Evolutionary conservation across 1,140 invertebrate species (phyloP), one percentile per base, ranked within the genome.

Genomic region (Pachyrhynchus sulphureomaculatus): DNA sequence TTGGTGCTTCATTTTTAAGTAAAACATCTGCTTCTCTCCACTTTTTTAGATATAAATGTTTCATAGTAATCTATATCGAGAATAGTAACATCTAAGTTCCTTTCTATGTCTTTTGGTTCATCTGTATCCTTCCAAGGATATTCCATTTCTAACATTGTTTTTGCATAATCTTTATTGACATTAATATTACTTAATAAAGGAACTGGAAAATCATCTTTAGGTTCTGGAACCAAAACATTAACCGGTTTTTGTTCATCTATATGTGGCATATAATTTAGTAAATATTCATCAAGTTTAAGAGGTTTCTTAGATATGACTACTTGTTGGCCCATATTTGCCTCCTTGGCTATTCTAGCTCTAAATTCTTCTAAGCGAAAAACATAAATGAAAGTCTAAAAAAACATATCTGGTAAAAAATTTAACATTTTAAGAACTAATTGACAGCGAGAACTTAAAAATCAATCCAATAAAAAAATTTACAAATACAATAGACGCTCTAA

Each of bases 331-430:
- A 68, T 34, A n/a, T 24, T 34, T 18, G 57, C 62, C 23, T 57
- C 67, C 8, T 44, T 33, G 1, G 75, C 77, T 42, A 94, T 87
- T 69, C 75, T 71, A 5, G 68, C 53, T 36, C 93, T 79, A 5
- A 98, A 80, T 71, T 95, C 87, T 69, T 96, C 89, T 0, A 92
- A 88, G 10, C 91, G 72, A 10, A 96, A 79, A 96, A 79, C 2
- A 98, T 76, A 68, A 86, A 86, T 56, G 86, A 86, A 5, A 95
- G 69, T 15, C 83, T 60, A 34, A 15, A 39, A 8, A 8, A 24
- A 34, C 17, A 57, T 3, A 23, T 53, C 1, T n/a, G n/a, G n/a
- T n/a, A n/a, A n/a, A n/a, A n/a, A n/a, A n/a, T n/a, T n/a, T n/a
- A n/a, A n/a, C n/a, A n/a, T n/a, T n/a, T n/a, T n/a, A n/a, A n/a